Evolutionary conservation across 2,888 invertebrate genomes (phyloP).

Genomic region (Scaptomyza tumidula): DNA sequence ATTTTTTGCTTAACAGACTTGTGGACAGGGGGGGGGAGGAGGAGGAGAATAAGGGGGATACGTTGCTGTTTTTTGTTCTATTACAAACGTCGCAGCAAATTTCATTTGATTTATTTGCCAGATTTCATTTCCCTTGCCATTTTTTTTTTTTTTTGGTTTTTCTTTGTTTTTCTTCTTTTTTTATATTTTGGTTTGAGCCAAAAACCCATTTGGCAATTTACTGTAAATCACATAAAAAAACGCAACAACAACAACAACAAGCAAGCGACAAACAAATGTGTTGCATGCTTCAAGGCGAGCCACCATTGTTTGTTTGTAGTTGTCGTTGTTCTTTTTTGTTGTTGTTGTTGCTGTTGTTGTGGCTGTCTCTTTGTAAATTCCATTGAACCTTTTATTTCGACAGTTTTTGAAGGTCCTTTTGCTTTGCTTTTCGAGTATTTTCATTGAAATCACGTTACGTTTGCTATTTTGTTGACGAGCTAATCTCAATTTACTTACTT

Average conservation of each 20-base stretch:
- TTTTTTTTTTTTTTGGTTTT: conserved; percentile 9
- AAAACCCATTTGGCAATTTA: conserved; percentile 68
- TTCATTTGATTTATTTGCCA: conserved; percentile 79
- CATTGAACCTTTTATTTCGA: conserved; percentile 44
- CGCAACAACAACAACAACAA: too few relatives aligned
- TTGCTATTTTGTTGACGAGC: background rate
- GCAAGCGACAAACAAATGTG: conserved; percentile 36
- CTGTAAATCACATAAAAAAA: conserved; percentile 66
- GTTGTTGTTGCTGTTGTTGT: conserved; percentile 2
- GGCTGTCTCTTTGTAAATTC: conserved; percentile 30
- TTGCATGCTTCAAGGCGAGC: conserved; percentile 57
- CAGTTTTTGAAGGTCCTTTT: conserved; percentile 6
- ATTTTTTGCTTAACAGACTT: conserved; percentile 71
- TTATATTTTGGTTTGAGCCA: conserved; percentile 11
- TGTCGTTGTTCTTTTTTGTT: conserved; percentile 1
- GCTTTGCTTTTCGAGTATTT: background rate
- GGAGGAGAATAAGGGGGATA: background rate
- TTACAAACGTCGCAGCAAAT: conserved; percentile 66
- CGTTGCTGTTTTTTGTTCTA: background rate
- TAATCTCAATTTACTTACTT: conserved; percentile 7
- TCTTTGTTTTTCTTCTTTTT: conserved; percentile 8
- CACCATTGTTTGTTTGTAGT: conserved; percentile 15
- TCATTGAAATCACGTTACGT: conserved; percentile 6
- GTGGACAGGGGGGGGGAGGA: conserved; percentile 46
- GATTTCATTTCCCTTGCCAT: conserved; percentile 72